These are phyloP conservation scores for Gadopsis bispinosus DNA, from an alignment of 2,797 vertebrate genomes.

Conservation along the genomic window DNA sequence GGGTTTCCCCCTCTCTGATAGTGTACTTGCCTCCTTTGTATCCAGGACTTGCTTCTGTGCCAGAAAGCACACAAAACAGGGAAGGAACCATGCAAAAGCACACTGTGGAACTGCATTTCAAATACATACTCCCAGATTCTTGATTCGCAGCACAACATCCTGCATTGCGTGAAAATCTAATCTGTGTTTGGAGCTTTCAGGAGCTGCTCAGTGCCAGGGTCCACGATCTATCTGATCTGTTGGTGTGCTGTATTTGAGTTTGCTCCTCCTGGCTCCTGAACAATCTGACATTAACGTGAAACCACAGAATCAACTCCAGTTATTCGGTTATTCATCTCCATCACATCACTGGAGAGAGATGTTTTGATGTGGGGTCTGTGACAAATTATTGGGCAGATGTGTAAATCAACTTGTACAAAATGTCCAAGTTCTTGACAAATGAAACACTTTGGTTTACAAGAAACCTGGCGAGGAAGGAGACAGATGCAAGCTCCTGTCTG, in stretches of 20 bases:
- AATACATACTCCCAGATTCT: slow-evolving; percentile 28
- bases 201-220: slow-evolving; percentile 48
- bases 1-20: slow-evolving; percentile 19
- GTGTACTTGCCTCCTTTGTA: slow-evolving; percentile 13
- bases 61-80: slow-evolving; percentile 18
- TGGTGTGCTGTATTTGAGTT: slow-evolving; percentile 36
- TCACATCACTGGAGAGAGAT: slow-evolving; percentile 28
- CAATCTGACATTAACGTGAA: slow-evolving; percentile 57
- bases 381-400: slow-evolving; percentile 47
- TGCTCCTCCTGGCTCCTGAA: slow-evolving; percentile 16
- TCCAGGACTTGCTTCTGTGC: neutral
- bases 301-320: slow-evolving; percentile 43
- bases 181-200: slow-evolving; percentile 43
- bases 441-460: slow-evolving; percentile 43
- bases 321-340: slow-evolving; percentile 55
- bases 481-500: slow-evolving; percentile 26
- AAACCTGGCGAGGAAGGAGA: slow-evolving; percentile 31
- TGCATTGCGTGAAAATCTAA: slow-evolving; percentile 36
- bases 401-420: slow-evolving; percentile 53
- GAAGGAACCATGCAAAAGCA: neutral
- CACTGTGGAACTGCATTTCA: slow-evolving; percentile 17
- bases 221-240: slow-evolving; percentile 42
- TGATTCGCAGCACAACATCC: slow-evolving; percentile 45
- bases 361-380: slow-evolving; percentile 47
- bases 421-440: slow-evolving; percentile 53